Base-by-base conservation (phyloP, 64 coral and sea anemone species). In the Pocillopora verrucosa region DNA sequence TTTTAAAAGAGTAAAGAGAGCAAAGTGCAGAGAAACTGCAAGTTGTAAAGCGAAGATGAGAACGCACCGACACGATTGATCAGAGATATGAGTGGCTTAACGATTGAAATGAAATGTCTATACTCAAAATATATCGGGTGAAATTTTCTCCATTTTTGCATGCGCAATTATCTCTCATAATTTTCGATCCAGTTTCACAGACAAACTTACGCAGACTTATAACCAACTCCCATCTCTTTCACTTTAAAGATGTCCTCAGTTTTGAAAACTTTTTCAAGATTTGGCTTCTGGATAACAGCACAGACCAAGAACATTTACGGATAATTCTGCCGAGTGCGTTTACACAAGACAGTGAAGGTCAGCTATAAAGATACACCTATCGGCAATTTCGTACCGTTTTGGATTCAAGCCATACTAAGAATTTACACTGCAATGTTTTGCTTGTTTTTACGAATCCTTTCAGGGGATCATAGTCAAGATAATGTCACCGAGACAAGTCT, bases 231-330 rank as follows among this genome's bases (percentile, higher is more conserved):
- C n/a, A 1, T 76, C 77, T 30, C 24, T 78, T 86, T 24, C 36
- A 13, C 77, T 36, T 61, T 76, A 35, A 57, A 99, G 96, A 99
- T 91, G 26, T 78, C 34, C 64, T 92, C 15, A 90, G 96, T 65
- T 77, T 99, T 88, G 84, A 90, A 87, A 95, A 91, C 30, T 99
- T 93, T 85, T 95, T 99, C 86, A 99, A 95, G 78, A 88, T 79
- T 22, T 99, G 96, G 96, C 82, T 99, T 45, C 72, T 95, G 62
- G 96, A 99, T 67, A 88, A 93, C 76, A 78, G 90, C 24, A 99
- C 96, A n/a, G 96, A 99, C 65, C 91, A 92, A 24, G 96, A 95
- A 57, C 91, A 92, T 56, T 58, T 99, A 16, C 93, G 88, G 10
- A 60, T 99, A 16, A 76, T 87, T 63, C 24, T 99, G 59, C 96